Conservation (phyloP, 2,113 vertebrate genomes). For the Forbesichthys agassizii region DNA sequence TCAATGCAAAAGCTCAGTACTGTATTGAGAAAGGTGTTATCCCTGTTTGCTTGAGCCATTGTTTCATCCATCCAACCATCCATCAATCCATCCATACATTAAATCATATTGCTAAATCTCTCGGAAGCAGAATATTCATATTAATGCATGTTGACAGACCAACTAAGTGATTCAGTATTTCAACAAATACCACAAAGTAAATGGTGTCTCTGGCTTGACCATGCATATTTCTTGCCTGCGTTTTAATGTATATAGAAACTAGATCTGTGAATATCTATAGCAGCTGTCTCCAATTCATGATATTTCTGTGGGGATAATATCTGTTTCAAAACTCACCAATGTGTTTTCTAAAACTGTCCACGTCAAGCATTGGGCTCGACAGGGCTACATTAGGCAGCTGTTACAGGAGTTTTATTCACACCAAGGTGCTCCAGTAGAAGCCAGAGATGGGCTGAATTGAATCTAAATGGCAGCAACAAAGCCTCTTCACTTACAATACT, state of each 20-base stretch:
- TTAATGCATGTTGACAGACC: slow-evolving; percentile 33
- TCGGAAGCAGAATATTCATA: slow-evolving; percentile 33
- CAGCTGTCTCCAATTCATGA: not conserved
- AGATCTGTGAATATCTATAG: not conserved
- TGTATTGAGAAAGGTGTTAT: no score
- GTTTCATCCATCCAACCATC: no score
- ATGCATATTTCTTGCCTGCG: not conserved
- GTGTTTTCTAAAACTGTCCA: slow-evolving; percentile 9
- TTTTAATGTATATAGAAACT: not conserved
- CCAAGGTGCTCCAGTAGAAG: slow-evolving; percentile 16
- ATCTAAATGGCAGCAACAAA: slow-evolving; percentile 27
- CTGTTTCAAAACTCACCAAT: not conserved
- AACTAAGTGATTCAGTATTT: slow-evolving; percentile 24
- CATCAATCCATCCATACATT: no score
- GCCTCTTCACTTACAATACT: slow-evolving; percentile 1
- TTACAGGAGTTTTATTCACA: slow-evolving; percentile 18
- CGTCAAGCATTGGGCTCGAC: slow-evolving; percentile 36
- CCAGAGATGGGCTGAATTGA: slow-evolving; percentile 7
- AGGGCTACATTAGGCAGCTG: slow-evolving; percentile 33
- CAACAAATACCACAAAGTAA: not conserved
- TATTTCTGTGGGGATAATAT: slow-evolving; percentile 10
- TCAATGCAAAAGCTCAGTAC: no score
- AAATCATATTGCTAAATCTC: slow-evolving; percentile 1
- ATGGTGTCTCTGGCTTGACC: slow-evolving; percentile 1
- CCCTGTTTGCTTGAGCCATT: no score